Conservation (phyloP, 2,888 invertebrate species). For the Lithosia quadra region DNA sequence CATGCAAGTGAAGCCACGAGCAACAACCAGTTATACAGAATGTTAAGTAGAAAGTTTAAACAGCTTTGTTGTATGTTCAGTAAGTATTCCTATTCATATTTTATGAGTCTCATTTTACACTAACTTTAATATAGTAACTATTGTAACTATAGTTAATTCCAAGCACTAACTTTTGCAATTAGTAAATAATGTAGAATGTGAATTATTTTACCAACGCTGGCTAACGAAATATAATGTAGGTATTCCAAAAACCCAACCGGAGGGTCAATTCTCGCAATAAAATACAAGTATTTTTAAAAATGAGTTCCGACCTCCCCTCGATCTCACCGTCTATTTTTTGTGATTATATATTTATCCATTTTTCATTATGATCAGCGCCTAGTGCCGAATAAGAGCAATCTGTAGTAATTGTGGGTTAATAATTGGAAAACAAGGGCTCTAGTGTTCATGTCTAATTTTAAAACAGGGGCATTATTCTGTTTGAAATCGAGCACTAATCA, state of each 20-base stretch:
- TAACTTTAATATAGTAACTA: not conserved
- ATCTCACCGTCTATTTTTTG: too few relatives aligned
- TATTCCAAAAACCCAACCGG: too few relatives aligned
- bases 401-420: not conserved
- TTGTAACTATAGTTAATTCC: not conserved
- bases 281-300: too few relatives aligned
- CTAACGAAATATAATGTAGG: not conserved
- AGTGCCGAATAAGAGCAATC: not conserved
- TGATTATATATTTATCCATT: too few relatives aligned
- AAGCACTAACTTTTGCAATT: not conserved
- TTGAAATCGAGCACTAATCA: too few relatives aligned
- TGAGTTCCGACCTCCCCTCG: too few relatives aligned
- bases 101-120: not conserved
- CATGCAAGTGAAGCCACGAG: too few relatives aligned
- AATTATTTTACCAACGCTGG: not conserved
- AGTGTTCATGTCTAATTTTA: too few relatives aligned
- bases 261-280: too few relatives aligned
- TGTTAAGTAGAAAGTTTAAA: not conserved
- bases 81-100: not conserved
- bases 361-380: not conserved
- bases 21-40: not conserved
- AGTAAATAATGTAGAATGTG: not conserved
- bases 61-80: not conserved
- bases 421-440: not conserved
- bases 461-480: too few relatives aligned